phyloP scores from a whole-genome alignment of 1,140 invertebrate species.

The Platorchestia sp. region DNA sequence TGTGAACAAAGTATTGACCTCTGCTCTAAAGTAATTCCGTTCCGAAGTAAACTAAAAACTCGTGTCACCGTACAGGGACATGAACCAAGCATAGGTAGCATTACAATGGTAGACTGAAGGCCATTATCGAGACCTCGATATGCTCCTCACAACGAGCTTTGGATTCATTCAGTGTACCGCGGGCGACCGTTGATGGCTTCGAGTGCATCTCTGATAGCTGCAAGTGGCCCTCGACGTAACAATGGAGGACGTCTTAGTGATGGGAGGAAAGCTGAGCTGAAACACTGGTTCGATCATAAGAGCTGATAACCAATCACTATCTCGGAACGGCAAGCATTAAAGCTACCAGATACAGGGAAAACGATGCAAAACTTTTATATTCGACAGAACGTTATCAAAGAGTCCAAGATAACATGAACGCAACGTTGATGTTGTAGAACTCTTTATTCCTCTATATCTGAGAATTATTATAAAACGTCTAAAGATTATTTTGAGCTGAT shows the following conservation, averaged over 20 bases:
- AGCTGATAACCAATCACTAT: not conserved
- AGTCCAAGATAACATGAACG: not conserved
- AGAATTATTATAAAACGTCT: not conserved
- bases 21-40: not conserved
- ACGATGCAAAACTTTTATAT: not conserved
- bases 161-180: not conserved
- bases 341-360: not conserved
- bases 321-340: not conserved
- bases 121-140: too few species aligned
- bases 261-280: not conserved
- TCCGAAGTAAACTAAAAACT: not conserved
- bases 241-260: not conserved
- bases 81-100: not conserved
- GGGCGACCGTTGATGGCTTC: not conserved
- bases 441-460: not conserved
- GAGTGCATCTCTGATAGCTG: not conserved
- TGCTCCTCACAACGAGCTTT: not conserved
- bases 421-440: not conserved
- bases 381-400: not conserved
- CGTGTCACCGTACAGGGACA: not conserved
- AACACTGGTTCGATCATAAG: not conserved
- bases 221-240: not conserved
- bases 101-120: too few species aligned
- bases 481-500: not conserved
- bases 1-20: not conserved